Evolutionary conservation across 2,797 vertebrate species (phyloP).

Genomic region (Furcifer pardalis): DNA sequence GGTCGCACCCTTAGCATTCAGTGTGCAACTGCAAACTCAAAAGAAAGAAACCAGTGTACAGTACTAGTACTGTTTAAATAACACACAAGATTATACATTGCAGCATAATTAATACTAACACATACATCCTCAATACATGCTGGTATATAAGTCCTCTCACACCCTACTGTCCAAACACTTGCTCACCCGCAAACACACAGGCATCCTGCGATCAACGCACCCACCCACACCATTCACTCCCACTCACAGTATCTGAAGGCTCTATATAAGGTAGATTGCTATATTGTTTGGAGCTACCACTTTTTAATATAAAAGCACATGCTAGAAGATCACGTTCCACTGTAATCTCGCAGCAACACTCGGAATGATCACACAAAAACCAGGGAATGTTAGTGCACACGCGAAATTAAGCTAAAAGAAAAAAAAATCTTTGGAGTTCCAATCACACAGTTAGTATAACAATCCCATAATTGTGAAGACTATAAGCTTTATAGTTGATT

Average conservation of each 20-base stretch:
- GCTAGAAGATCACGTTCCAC: constrained; percentile 84
- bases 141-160: constrained; percentile 80
- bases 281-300: constrained; percentile 83
- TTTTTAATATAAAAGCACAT: constrained; percentile 84
- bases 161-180: constrained; percentile 42
- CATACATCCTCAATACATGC: constrained; percentile 82
- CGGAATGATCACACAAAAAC: constrained; percentile 82
- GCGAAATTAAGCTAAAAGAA: constrained; percentile 77
- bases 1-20: constrained; percentile 79
- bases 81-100: constrained; percentile 85
- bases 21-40: constrained; percentile 82
- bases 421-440: constrained; percentile 85
- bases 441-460: constrained; percentile 86
- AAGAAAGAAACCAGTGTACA: constrained; percentile 86
- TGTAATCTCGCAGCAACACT: constrained; percentile 83
- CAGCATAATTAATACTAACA: constrained; percentile 83
- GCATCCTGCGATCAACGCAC: constrained; percentile 57
- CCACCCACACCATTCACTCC: constrained; percentile 67
- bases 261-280: constrained; percentile 87
- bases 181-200: constrained; percentile 40
- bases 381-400: constrained; percentile 89
- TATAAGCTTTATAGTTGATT: constrained; percentile 84
- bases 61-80: constrained; percentile 92
- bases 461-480: constrained; percentile 83
- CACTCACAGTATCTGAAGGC: constrained; percentile 89